Evolutionary conservation across 2,113 vertebrate species (phyloP).

Genomic region (Lathamus discolor): DNA sequence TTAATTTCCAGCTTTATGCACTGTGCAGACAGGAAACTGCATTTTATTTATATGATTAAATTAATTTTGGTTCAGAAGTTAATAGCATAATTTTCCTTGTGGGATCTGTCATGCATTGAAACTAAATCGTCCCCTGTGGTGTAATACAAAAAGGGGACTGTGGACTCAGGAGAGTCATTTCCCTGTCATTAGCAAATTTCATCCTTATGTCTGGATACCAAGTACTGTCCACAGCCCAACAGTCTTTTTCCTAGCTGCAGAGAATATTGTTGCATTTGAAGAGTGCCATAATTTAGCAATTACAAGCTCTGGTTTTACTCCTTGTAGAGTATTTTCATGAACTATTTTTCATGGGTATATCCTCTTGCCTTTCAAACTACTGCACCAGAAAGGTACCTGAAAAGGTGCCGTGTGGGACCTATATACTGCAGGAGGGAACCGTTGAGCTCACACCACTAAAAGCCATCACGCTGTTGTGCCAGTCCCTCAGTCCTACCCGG

Average conservation of each 20-base stretch:
- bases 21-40: background rate
- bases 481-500: background rate
- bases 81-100: slow-evolving; percentile 27
- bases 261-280: slow-evolving; percentile 1
- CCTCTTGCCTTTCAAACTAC: background rate
- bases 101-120: background rate
- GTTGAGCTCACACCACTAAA: background rate
- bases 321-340: background rate
- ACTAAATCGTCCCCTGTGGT: background rate
- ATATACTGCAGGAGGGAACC: background rate
- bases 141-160: background rate
- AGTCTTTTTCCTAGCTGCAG: background rate
- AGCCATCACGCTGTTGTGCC: background rate
- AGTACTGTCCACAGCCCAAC: background rate
- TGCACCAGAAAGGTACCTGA: background rate
- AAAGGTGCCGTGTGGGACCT: background rate
- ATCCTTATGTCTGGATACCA: background rate
- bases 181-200: slow-evolving; percentile 54
- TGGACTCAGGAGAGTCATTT: slow-evolving; percentile 20
- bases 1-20: background rate
- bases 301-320: background rate
- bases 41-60: slow-evolving; percentile 33
- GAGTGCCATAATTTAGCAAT: background rate
- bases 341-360: background rate
- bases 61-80: slow-evolving; percentile 51